phyloP scores from a whole-genome alignment of 2,888 invertebrate species.

The Sisyra nigra region DNA sequence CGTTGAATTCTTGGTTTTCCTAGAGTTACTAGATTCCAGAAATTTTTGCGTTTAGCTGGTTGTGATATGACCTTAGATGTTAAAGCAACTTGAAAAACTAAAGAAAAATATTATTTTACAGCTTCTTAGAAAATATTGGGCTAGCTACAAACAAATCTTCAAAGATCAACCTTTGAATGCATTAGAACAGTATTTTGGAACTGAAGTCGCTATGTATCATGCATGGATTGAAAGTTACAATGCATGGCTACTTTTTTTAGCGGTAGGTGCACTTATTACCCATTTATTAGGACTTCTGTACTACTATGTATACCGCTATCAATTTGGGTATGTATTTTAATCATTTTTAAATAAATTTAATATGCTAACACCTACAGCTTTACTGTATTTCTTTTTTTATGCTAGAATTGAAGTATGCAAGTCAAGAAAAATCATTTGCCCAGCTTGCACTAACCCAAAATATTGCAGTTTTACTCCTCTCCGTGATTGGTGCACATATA shows the following conservation, averaged over 20 bases:
- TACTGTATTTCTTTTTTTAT: conserved; percentile 8
- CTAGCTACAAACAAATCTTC: conserved; percentile 31
- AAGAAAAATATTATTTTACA: no score
- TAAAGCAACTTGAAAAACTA: no score
- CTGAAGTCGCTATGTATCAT: conserved; percentile 37
- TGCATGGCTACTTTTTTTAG: no score
- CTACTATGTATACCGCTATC: not conserved
- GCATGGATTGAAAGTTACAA: conserved; percentile 32
- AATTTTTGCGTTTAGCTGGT: no score
- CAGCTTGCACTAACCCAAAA: conserved; percentile 30
- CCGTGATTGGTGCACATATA: conserved; percentile 32
- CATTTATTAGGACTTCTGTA: not conserved
- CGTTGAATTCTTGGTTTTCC: no score
- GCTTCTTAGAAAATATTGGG: conserved; percentile 42
- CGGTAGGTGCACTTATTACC: no score
- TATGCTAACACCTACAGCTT: not conserved
- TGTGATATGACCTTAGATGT: no score
- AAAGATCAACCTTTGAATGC: conserved; percentile 43
- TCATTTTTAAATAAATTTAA: not conserved
- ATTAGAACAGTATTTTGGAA: conserved; percentile 37
- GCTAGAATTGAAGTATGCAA: conserved; percentile 19
- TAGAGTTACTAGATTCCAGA: no score
- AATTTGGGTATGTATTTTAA: not conserved
- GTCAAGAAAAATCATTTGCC: conserved; percentile 33
- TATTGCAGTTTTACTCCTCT: conserved; percentile 33